These are phyloP conservation scores for Eristalinus sepulchralis DNA, from an alignment of 2,888 invertebrate genomes.

Conservation along the genomic window DNA sequence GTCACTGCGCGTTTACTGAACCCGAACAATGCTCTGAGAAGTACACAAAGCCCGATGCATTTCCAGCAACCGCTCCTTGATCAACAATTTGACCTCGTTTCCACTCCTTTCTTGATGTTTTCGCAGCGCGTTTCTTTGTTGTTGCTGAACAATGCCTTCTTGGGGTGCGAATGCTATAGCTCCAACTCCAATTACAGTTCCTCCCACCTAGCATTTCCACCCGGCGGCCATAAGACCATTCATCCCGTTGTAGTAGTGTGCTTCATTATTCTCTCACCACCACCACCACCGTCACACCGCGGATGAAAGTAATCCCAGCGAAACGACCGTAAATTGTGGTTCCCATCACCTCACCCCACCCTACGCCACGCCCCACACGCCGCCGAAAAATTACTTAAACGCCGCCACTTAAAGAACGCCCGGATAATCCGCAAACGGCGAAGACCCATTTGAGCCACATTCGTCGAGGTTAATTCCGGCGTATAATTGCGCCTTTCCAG, in stretches of 20 bases:
- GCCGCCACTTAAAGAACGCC: conserved; percentile 31
- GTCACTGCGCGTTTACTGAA: not conserved
- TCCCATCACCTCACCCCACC: not conserved
- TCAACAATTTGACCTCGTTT: not conserved
- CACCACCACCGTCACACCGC: not conserved
- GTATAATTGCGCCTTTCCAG: conserved; percentile 40
- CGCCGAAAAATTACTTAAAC: conserved; percentile 12
- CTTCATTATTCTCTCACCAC: conserved; percentile 8
- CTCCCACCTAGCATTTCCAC: not conserved
- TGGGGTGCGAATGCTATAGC: conserved; percentile 1
- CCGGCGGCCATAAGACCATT: not conserved
- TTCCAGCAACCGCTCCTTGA: not conserved
- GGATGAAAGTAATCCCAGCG: not conserved
- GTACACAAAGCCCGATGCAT: not conserved
- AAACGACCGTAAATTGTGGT: conserved; percentile 25
- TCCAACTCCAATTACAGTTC: conserved; percentile 1
- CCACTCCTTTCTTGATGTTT: not conserved
- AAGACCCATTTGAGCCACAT: conserved; percentile 40
- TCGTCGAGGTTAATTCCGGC: conserved; percentile 20
- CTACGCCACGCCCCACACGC: not conserved
- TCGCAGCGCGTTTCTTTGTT: not conserved
- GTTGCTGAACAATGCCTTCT: not conserved
- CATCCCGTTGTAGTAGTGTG: conserved; percentile 1
- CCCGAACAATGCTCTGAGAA: not conserved
- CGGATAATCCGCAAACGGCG: conserved; percentile 29